phyloP scores from a whole-genome alignment of 2,113 vertebrate species.

The Holacanthus passer region DNA sequence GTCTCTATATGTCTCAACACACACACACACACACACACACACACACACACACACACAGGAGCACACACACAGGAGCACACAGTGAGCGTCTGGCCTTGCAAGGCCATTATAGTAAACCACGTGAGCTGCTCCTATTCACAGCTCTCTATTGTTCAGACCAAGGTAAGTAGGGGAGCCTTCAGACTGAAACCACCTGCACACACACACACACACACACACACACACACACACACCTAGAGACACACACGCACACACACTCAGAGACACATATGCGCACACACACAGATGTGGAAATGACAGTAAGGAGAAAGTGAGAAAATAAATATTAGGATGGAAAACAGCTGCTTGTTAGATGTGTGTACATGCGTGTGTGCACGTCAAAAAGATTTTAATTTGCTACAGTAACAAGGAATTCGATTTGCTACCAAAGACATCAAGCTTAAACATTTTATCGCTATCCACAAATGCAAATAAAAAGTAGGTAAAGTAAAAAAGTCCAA shows the following conservation, averaged over 20 bases:
- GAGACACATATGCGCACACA: too few relatives aligned
- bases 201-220: slow-evolving; percentile 45
- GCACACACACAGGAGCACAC: slow-evolving; percentile 20
- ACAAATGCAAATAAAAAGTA: slow-evolving; percentile 55
- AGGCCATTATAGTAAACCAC: slow-evolving; percentile 86
- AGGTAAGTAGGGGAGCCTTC: slow-evolving; percentile 86
- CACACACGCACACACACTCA: slow-evolving; percentile 19
- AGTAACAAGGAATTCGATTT: not conserved
- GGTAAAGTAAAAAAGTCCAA: slow-evolving; percentile 38
- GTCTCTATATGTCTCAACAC: slow-evolving; percentile 74
- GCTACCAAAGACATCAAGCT: slow-evolving; percentile 22
- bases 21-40: slow-evolving; percentile 35
- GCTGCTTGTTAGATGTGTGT: slow-evolving; percentile 43
- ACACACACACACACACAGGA: slow-evolving; percentile 15
- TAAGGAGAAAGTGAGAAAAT: slow-evolving; percentile 76
- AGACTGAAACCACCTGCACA: slow-evolving; percentile 83
- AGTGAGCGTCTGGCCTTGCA: slow-evolving; percentile 73
- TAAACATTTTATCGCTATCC: slow-evolving; percentile 50
- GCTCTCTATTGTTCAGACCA: slow-evolving; percentile 84
- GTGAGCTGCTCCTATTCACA: slow-evolving; percentile 83
- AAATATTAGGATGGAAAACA: slow-evolving; percentile 80
- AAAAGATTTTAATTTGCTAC: not conserved
- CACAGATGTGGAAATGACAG: slow-evolving; percentile 76
- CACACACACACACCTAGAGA: slow-evolving; percentile 35
- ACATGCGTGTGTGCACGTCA: too few relatives aligned